Percentiles rank a stretch among this genome's conserved stretches.
Conservation (phyloP, 2,888 invertebrate species). For the Parnassius glacialis region DNA sequence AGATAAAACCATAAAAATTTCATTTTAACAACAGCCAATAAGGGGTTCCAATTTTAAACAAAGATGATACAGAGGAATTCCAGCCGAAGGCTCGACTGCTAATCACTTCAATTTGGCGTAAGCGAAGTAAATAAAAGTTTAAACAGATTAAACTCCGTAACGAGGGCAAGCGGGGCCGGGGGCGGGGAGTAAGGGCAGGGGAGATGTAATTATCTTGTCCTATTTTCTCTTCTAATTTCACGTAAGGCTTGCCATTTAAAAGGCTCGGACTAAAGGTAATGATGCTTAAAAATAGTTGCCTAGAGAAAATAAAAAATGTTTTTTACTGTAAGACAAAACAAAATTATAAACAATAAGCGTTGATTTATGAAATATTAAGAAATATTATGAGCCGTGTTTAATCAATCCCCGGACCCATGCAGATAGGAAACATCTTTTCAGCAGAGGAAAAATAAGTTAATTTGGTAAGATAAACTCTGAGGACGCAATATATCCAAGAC, state of each 20-base stretch:
- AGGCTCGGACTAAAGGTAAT: slow-evolving; percentile 39
- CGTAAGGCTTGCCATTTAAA: slow-evolving; percentile 56
- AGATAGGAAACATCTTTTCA: neutral
- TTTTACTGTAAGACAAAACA: neutral
- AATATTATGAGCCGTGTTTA: too few species aligned
- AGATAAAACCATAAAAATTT: slow-evolving; percentile 15
- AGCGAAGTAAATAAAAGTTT: slow-evolving; percentile 75
- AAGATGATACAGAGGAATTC: slow-evolving; percentile 46
- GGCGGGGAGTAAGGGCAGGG: slow-evolving; percentile 36
- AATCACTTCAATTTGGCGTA: slow-evolving; percentile 68
- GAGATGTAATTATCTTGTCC: slow-evolving; percentile 74
- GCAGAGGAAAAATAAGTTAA: neutral
- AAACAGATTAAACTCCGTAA: slow-evolving; percentile 75
- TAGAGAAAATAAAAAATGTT: neutral
- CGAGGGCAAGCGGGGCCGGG: slow-evolving; percentile 47
- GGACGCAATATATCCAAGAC: too few species aligned
- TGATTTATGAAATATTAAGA: too few species aligned
- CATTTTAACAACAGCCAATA: slow-evolving; percentile 22
- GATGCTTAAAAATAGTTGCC: slow-evolving; percentile 9
- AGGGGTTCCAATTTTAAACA: slow-evolving; percentile 30
- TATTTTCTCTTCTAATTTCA: slow-evolving; percentile 76
- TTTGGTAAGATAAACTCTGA: too few species aligned
- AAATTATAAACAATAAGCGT: too few species aligned
- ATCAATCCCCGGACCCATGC: too few species aligned
- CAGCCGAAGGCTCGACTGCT: slow-evolving; percentile 50